A percentile compares a stretch with the other conserved stretches of the same genome.
phyloP scores from a whole-genome alignment of 2,888 invertebrate species.

The Leptinotarsa juncta region DNA sequence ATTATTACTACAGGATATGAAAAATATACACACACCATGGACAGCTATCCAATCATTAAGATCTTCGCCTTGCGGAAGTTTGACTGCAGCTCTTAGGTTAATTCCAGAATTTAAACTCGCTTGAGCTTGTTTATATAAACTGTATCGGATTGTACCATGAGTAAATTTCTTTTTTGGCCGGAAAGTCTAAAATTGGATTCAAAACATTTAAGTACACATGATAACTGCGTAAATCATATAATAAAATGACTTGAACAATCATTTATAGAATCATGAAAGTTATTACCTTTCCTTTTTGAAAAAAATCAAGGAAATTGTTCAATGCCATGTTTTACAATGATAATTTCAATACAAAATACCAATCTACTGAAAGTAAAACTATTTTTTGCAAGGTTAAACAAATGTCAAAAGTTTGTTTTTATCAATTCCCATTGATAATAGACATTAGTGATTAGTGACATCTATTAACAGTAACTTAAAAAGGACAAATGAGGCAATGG shows the following conservation, averaged over 20 bases:
- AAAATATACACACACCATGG: conserved; percentile 73
- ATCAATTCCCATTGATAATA: not conserved
- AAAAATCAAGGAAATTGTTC: conserved; percentile 80
- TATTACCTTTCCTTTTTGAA: conserved; percentile 80
- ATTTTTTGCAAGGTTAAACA: conserved; percentile 9
- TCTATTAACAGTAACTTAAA: not conserved
- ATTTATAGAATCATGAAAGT: not conserved
- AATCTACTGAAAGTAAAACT: not conserved
- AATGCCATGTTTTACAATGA: conserved; percentile 69
- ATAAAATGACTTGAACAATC: conserved; percentile 18
- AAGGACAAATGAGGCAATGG: not conserved
- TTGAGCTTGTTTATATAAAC: conserved; percentile 90
- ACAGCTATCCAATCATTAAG: conserved; percentile 93
- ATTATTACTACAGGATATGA: not conserved
- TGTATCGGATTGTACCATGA: conserved; percentile 87
- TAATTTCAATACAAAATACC: not conserved
- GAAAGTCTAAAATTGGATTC: conserved; percentile 77
- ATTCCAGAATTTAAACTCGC: conserved; percentile 91
- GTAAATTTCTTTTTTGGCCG: conserved; percentile 89
- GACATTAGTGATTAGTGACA: not conserved
- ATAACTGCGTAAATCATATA: conserved; percentile 14
- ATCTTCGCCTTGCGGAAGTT: conserved; percentile 85
- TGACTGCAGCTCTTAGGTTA: conserved; percentile 84
- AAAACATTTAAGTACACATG: conserved; percentile 3
- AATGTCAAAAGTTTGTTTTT: not conserved